These are phyloP conservation scores for Amyelois transitella DNA, from an alignment of 1,140 invertebrate species.

Conservation along the genomic window DNA sequence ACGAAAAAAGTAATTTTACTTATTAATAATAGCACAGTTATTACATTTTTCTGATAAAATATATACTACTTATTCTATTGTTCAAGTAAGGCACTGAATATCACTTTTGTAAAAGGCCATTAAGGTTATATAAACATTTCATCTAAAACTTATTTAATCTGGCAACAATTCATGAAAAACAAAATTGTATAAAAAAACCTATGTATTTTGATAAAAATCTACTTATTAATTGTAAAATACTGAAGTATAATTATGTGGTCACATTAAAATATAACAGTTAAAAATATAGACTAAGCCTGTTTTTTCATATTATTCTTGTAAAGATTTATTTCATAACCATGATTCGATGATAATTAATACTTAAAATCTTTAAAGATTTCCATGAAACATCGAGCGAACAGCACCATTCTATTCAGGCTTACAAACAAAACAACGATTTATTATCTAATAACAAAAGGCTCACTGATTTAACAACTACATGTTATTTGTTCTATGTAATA, in stretches of 20 bases:
- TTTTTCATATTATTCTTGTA: too few species aligned
- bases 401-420: not conserved
- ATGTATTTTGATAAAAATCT: not conserved
- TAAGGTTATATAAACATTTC: conserved; percentile 22
- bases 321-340: too few species aligned
- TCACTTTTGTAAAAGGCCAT: not conserved
- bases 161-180: not conserved
- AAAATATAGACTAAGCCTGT: too few species aligned
- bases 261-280: not conserved
- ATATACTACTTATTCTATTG: not conserved
- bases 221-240: not conserved
- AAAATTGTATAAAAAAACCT: not conserved
- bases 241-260: not conserved
- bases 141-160: conserved; percentile 40
- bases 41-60: not conserved
- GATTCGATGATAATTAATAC: too few species aligned
- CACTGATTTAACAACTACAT: not conserved
- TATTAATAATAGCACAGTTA: not conserved
- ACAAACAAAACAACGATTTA: not conserved
- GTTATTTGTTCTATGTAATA: not conserved
- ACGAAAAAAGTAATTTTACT: not conserved
- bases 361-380: too few species aligned
- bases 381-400: not conserved
- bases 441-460: not conserved
- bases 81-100: not conserved